A percentile compares a stretch with the other conserved stretches of the same genome.
These are phyloP conservation scores for Gopherus evgoodei DNA, from an alignment of 2,113 vertebrate genomes.

Conservation along the genomic window DNA sequence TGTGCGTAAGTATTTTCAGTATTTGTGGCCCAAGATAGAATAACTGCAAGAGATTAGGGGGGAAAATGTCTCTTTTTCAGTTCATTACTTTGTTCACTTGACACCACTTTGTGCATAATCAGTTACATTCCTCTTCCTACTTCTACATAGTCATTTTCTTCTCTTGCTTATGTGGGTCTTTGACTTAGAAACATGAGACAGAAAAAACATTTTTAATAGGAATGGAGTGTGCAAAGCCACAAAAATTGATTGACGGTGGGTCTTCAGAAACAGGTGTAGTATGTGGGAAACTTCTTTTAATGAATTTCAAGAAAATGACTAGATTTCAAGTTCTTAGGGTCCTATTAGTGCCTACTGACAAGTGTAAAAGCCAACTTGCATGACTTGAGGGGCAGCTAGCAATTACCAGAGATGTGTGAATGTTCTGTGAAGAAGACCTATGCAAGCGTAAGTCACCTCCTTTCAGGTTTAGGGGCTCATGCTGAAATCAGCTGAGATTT, in stretches of 20 bases:
- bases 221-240: accelerated
- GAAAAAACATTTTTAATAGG: neutral
- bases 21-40: accelerated
- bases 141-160: neutral
- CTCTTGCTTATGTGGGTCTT: accelerated
- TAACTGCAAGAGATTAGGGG: accelerated
- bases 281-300: accelerated
- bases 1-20: accelerated
- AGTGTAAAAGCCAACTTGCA: neutral
- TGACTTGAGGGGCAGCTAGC: neutral
- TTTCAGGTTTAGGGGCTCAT: neutral
- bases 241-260: neutral
- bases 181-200: accelerated
- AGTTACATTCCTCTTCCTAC: neutral
- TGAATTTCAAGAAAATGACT: accelerated
- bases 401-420: neutral
- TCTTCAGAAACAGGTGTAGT: accelerated
- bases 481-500: neutral
- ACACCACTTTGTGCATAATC: neutral
- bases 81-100: neutral
- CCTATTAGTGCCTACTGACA: neutral
- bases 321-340: neutral
- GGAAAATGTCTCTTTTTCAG: neutral
- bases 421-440: neutral
- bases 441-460: neutral